Evolutionary conservation across 2,797 vertebrate species (phyloP).

Genomic region (Brotula barbata): DNA sequence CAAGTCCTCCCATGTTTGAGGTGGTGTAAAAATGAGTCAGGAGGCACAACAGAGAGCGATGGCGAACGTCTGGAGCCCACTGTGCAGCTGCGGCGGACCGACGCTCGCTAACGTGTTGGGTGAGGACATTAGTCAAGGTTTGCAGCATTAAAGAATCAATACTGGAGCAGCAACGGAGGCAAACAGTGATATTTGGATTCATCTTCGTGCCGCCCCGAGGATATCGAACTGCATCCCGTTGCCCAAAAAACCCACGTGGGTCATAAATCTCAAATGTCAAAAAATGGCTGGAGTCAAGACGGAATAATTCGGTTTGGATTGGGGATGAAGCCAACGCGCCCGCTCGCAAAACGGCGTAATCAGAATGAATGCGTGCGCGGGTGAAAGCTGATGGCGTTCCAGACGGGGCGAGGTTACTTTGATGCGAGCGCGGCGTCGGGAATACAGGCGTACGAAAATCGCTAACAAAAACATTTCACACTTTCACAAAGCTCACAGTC

Average conservation of each 20-base stretch:
- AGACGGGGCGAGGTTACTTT: constrained; percentile 37
- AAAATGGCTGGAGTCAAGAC: constrained; percentile 60
- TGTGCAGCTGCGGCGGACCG: constrained; percentile 51
- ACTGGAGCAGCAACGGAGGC: constrained; percentile 62
- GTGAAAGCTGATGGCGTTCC: constrained; percentile 34
- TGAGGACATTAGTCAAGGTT: constrained; percentile 77
- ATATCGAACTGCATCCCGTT: constrained; percentile 68
- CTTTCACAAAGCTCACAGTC: constrained; percentile 37
- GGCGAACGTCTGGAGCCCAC: constrained; percentile 54
- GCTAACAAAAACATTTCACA: constrained; percentile 49
- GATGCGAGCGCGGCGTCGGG: constrained; percentile 35
- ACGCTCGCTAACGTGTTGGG: constrained; percentile 58
- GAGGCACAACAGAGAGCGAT: constrained; percentile 55
- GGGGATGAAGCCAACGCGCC: constrained; percentile 44
- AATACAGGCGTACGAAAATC: constrained; percentile 31
- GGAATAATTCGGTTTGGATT: constrained; percentile 68
- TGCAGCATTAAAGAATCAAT: constrained; percentile 74
- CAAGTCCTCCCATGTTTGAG: constrained; percentile 49
- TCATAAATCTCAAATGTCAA: constrained; percentile 71
- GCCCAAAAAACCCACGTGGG: constrained; percentile 58
- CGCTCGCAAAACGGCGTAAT: constrained; percentile 23
- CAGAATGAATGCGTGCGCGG: constrained; percentile 33
- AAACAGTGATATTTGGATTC: constrained; percentile 74
- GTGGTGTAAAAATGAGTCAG: constrained; percentile 55
- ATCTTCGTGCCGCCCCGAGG: constrained; percentile 62